These are phyloP conservation scores for Corythaeola cristata DNA, from an alignment of 2,113 vertebrate genomes.

Conservation along the genomic window DNA sequence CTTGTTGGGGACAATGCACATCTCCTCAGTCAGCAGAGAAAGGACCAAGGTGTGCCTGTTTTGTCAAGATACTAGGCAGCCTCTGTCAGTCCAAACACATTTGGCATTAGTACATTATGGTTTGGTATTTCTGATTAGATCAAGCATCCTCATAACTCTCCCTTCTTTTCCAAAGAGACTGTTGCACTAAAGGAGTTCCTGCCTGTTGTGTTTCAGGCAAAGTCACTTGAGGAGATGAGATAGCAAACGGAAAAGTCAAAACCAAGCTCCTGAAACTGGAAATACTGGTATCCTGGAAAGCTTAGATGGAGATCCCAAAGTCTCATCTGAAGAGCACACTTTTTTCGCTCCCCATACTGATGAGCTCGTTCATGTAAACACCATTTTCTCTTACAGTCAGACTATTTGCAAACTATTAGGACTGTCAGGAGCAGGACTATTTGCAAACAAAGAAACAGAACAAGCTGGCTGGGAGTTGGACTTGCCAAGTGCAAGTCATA, in stretches of 20 bases:
- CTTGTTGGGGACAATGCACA: not conserved
- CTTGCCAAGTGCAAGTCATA: not conserved
- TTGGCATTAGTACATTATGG: not conserved
- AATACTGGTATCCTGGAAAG: constrained; percentile 47
- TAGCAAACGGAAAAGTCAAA: constrained; percentile 25
- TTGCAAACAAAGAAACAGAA: not conserved
- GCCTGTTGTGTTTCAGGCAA: not conserved
- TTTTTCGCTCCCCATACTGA: not conserved
- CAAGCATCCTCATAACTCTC: not conserved
- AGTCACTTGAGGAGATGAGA: constrained; percentile 36
- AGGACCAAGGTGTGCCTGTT: accelerated
- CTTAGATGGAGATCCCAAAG: not conserved
- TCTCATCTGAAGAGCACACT: not conserved
- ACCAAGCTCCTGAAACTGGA: constrained; percentile 31
- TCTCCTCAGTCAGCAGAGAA: not conserved
- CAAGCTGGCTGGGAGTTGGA: not conserved
- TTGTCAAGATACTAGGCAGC: not conserved
- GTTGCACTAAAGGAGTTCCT: not conserved
- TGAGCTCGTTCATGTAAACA: not conserved
- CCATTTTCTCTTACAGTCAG: not conserved
- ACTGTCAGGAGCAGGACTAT: not conserved
- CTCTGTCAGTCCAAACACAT: not conserved
- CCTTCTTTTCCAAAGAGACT: not conserved
- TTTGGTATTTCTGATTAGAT: constrained; percentile 18
- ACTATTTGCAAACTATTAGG: not conserved